These are phyloP conservation scores for Drosophila macrospina DNA, from an alignment of 2,888 invertebrate genomes.

Conservation along the genomic window DNA sequence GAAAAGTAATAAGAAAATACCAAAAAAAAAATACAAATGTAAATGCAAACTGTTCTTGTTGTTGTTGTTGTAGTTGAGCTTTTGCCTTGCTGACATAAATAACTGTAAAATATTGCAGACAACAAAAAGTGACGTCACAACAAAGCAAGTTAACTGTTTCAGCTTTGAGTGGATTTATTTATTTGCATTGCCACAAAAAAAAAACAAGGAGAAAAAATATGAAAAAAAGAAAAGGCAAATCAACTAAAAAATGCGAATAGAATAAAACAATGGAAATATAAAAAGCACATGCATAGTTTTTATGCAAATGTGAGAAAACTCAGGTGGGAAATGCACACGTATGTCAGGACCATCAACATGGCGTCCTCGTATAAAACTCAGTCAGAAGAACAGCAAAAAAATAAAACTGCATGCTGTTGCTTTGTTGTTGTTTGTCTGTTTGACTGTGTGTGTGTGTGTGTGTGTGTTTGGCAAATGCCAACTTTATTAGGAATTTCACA, in stretches of 20 bases:
- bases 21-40: conserved; percentile 4
- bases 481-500: conserved; percentile 76
- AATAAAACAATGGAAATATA: conserved; percentile 23
- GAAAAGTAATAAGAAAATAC: not conserved
- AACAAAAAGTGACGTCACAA: conserved; percentile 24
- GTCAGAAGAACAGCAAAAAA: conserved; percentile 32
- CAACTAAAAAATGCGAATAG: conserved; percentile 38
- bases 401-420: conserved; percentile 35
- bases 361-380: conserved; percentile 14
- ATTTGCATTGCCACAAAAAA: conserved; percentile 32
- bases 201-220: conserved; percentile 11
- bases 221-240: conserved; percentile 31
- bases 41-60: not conserved
- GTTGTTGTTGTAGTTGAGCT: conserved; percentile 15
- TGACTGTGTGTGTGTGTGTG: conserved; percentile 47
- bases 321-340: conserved; percentile 45
- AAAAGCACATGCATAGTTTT: conserved; percentile 62
- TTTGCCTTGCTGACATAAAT: conserved; percentile 45
- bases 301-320: conserved; percentile 61
- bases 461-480: conserved; percentile 77
- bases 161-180: conserved; percentile 70
- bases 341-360: conserved; percentile 7
- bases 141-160: conserved; percentile 18
- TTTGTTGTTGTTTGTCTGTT: conserved; percentile 36
- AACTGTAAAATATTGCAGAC: conserved; percentile 46